phyloP scores from a whole-genome alignment of 2,888 invertebrate species.

The Pharmacophagus antenor region DNA sequence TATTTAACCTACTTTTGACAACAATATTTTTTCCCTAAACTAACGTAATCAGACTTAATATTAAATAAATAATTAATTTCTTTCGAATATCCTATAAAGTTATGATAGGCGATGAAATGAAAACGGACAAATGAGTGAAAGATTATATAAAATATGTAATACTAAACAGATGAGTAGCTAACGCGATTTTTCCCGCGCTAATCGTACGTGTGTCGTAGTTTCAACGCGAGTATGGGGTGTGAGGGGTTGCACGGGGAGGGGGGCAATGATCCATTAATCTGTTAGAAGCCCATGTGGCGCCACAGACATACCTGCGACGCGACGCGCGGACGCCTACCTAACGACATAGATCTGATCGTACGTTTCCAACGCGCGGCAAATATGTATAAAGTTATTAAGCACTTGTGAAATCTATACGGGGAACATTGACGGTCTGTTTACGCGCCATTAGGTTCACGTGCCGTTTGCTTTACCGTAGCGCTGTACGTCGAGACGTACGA shows the following conservation, averaged over 20 bases:
- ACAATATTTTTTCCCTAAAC: not conserved
- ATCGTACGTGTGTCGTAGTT: conserved; percentile 58
- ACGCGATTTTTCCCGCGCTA: conserved; percentile 27
- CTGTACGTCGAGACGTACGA: conserved; percentile 14
- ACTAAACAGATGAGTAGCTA: not conserved
- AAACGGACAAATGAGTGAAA: not conserved
- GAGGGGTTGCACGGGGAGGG: conserved; percentile 73
- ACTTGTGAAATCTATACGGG: conserved; percentile 31
- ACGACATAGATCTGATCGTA: conserved; percentile 64
- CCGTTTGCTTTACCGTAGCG: conserved; percentile 27
- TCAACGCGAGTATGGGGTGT: conserved; percentile 64
- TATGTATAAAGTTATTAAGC: conserved; percentile 41
- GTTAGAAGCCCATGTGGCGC: conserved; percentile 90
- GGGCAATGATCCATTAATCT: conserved; percentile 92
- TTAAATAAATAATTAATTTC: no score
- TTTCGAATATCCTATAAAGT: no score
- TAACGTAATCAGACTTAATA: not conserved
- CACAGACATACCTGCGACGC: conserved; percentile 79
- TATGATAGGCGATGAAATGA: no score
- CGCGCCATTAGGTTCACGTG: conserved; percentile 30
- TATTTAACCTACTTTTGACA: conserved; percentile 48
- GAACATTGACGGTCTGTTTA: conserved; percentile 26
- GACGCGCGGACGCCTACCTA: conserved; percentile 78
- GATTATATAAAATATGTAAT: not conserved
- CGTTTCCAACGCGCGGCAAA: conserved; percentile 60